Evolutionary conservation across 1,140 invertebrate species (phyloP).

Genomic region (Zaprionus vittiger): DNA sequence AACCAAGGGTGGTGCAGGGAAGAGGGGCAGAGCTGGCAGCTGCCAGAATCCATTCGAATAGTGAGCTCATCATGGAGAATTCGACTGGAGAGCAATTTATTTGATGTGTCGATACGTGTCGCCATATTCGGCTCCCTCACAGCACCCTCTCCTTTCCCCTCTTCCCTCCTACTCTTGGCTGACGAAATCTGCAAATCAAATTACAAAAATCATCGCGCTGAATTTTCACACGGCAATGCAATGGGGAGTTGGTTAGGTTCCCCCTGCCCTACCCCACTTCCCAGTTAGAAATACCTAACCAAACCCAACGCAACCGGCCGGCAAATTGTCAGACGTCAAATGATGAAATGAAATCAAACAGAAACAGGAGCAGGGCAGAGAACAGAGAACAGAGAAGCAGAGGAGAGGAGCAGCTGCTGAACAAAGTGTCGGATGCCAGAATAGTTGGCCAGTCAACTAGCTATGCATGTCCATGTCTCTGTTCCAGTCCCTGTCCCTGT

Average conservation of each 20-base stretch:
- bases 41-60: slow-evolving; percentile 30
- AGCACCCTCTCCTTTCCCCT: neutral
- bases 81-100: slow-evolving; percentile 62
- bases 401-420: slow-evolving; percentile 16
- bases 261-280: neutral
- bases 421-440: slow-evolving; percentile 3
- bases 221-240: slow-evolving; percentile 78
- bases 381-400: neutral
- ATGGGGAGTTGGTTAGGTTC: slow-evolving; percentile 46
- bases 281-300: slow-evolving; percentile 24
- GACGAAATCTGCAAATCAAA: slow-evolving; percentile 79
- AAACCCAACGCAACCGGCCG: slow-evolving; percentile 53
- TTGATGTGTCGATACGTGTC: slow-evolving; percentile 69
- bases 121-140: slow-evolving; percentile 31
- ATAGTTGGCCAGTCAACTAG: slow-evolving; percentile 12
- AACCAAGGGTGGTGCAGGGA: too few relatives aligned
- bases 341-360: slow-evolving; percentile 81
- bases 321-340: slow-evolving; percentile 80
- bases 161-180: neutral
- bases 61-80: slow-evolving; percentile 68
- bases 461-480: slow-evolving; percentile 12
- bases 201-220: slow-evolving; percentile 80
- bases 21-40: slow-evolving; percentile 16
- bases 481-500: slow-evolving; percentile 1
- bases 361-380: slow-evolving; percentile 47